A percentile compares a stretch with the other conserved stretches of the same genome.
phyloP scores from a whole-genome alignment of 2,113 vertebrate genomes.

The Sinosuthora webbiana region DNA sequence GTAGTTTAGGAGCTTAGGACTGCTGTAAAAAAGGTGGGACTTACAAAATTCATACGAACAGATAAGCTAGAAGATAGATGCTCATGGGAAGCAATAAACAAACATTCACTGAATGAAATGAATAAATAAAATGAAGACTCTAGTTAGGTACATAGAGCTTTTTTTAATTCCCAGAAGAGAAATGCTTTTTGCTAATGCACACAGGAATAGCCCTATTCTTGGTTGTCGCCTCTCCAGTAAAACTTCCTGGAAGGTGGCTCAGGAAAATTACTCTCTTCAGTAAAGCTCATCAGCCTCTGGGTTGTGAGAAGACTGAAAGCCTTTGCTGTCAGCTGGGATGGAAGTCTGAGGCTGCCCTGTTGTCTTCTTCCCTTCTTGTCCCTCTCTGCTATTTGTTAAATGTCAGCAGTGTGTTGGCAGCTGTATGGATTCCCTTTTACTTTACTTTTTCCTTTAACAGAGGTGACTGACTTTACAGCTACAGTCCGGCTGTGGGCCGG shows the following conservation, averaged over 20 bases:
- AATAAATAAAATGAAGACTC: not conserved
- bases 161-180: not conserved
- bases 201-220: not conserved
- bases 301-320: not conserved
- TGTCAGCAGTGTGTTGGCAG: not conserved
- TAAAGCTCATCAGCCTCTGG: not conserved
- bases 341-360: not conserved
- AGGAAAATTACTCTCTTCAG: not conserved
- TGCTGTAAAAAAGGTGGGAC: not conserved
- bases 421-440: not conserved
- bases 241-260: not conserved
- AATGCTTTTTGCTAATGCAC: not conserved
- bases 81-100: not conserved
- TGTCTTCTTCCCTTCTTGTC: not conserved
- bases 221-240: fast-evolving
- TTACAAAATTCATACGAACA: not conserved
- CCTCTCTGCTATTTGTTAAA: not conserved
- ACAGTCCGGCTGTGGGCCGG: not conserved
- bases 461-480: not conserved
- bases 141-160: not conserved
- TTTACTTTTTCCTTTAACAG: not conserved
- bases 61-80: not conserved
- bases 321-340: not conserved
- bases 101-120: not conserved
- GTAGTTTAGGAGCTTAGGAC: not conserved